Evolutionary conservation across 2,113 vertebrate genomes (phyloP), one percentile per base, ranked within the genome.

Genomic region (Brachionichthys hirsutus): DNA sequence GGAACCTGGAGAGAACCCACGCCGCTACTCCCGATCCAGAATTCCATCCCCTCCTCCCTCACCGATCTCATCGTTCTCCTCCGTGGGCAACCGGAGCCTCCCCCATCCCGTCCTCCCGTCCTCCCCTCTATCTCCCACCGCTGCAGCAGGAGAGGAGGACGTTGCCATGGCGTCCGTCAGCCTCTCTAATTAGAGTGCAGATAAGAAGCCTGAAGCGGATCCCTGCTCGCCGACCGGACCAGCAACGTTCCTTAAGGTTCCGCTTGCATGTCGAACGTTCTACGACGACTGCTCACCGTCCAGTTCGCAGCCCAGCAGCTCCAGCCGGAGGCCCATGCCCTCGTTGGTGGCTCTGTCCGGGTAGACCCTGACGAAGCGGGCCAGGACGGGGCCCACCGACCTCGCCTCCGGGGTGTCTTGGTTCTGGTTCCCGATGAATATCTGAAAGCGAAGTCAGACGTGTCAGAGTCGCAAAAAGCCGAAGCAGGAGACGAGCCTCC

Each of bases 321-420:
- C 97, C 92, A 99, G 90, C 0, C 96, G 78, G 14, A 99, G 91
- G 10, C 95, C 96, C n/a, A 98, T 70, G 0, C 97, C 97, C 17
- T 92, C 90, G 0, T 78, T 74, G 0, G 95, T 93, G 54, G 95
- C 94, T 81, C 93, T 92, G 83, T 98, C 97, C 0, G 97, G 97
- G 86, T 94, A 96, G 60, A 98, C 89, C 0, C 96, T 88, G 75
- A 99, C 73, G 56, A 93, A 97, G 42, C 94, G 93, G 0, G 94
- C 94, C 3, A 85, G 82, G 14, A 96, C 62, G 0, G 92, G 87
- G 15, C 94, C 91, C 65, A 97, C 85, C 0, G 90, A 87, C 53
- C 92, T 75, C 47, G 98, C 84, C 70, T 99, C 96, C 0, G 97
- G 97, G 0, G 95, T 99, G 75, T 99, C 97, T 0, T 96, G 96